phyloP scores from a whole-genome alignment of 2,888 invertebrate species.

The Drosophila ustulata region DNA sequence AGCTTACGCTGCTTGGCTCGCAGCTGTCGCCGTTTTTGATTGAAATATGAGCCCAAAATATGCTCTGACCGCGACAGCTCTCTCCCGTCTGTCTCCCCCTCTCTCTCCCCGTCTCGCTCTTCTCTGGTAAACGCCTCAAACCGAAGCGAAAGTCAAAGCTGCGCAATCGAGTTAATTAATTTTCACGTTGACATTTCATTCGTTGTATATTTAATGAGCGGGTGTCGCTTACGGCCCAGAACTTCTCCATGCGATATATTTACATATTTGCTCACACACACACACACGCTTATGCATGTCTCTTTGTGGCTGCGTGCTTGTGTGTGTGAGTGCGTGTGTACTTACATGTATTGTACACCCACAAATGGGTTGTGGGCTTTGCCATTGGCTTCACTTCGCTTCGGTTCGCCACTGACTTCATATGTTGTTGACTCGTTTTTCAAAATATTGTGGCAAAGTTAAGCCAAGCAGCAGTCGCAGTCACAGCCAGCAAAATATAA shows the following conservation, averaged over 20 bases:
- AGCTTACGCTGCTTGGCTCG: slow-evolving; percentile 74
- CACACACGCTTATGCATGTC: not conserved
- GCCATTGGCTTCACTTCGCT: slow-evolving; percentile 1
- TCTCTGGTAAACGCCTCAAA: not conserved
- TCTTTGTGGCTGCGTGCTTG: not conserved
- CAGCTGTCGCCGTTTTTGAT: slow-evolving; percentile 80
- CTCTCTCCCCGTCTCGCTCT: not conserved
- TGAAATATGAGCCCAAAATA: slow-evolving; percentile 72
- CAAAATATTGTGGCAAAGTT: slow-evolving; percentile 64
- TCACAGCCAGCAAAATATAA: slow-evolving; percentile 49
- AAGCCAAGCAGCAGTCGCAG: slow-evolving; percentile 43
- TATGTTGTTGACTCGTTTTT: slow-evolving; percentile 38
- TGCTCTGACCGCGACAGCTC: slow-evolving; percentile 38
- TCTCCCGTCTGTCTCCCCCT: not conserved
- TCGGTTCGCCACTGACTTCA: slow-evolving; percentile 23
- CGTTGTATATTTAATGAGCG: slow-evolving; percentile 77
- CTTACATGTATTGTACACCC: slow-evolving; percentile 43
- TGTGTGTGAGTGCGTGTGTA: not conserved
- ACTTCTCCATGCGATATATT: slow-evolving; percentile 24
- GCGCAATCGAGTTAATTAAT: slow-evolving; percentile 77
- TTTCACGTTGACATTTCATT: slow-evolving; percentile 80
- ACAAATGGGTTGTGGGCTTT: slow-evolving; percentile 29
- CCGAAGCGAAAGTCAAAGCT: slow-evolving; percentile 53
- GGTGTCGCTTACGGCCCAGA: slow-evolving; percentile 52
- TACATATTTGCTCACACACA: slow-evolving; percentile 31